Percentiles rank a stretch among this genome's conserved stretches.
These are phyloP conservation scores for Tetrao urogallus DNA, from an alignment of 2,113 vertebrate genomes.

Conservation along the genomic window DNA sequence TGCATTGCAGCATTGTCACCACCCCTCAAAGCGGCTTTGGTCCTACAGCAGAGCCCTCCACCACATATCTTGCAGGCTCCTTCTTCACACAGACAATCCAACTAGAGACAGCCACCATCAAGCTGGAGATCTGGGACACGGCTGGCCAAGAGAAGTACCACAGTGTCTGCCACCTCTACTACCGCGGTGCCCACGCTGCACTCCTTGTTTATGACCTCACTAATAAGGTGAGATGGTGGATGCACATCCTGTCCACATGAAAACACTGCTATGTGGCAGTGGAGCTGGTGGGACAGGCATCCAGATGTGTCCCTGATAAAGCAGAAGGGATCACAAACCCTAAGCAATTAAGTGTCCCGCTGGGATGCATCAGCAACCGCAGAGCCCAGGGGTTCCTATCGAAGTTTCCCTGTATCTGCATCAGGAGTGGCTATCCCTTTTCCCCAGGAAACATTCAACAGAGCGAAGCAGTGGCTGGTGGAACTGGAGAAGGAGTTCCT, in stretches of 20 bases:
- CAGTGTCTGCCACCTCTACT: constrained; percentile 84
- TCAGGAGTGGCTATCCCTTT: neutral
- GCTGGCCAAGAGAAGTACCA: constrained; percentile 88
- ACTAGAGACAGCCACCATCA: constrained; percentile 39
- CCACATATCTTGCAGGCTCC: constrained; percentile 71
- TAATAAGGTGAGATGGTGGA: constrained; percentile 71
- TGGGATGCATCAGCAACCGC: neutral
- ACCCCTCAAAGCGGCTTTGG: fast-evolving
- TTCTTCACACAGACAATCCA: constrained; percentile 78
- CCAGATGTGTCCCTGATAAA: neutral
- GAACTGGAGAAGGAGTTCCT: constrained; percentile 80
- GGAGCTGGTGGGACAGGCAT: neutral
- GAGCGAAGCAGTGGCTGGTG: constrained; percentile 80
- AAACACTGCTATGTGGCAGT: neutral
- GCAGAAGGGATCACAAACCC: neutral
- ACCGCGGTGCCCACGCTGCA: constrained; percentile 75
- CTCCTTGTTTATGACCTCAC: constrained; percentile 83
- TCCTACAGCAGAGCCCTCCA: neutral
- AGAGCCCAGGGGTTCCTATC: neutral
- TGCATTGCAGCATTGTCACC: fast-evolving
- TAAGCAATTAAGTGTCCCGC: neutral
- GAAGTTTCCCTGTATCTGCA: too few species aligned
- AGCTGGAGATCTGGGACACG: constrained; percentile 87
- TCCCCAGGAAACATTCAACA: constrained; percentile 73
- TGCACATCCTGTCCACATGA: fast-evolving